phyloP scores from a whole-genome alignment of 30 jellyfish, hydroid and myxozoan genomes.

The Mastigias papua region DNA sequence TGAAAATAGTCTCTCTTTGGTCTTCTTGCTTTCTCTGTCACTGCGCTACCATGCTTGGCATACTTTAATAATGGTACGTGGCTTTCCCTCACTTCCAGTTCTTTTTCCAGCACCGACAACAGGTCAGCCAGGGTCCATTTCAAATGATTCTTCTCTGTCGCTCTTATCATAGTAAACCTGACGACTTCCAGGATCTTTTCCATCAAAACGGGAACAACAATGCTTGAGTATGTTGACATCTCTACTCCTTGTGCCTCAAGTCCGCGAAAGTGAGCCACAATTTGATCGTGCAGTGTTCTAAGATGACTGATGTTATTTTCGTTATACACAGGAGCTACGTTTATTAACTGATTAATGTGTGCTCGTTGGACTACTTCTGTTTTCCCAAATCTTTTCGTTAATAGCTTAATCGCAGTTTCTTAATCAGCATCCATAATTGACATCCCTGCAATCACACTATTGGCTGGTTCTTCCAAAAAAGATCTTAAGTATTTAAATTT shows the following conservation, averaged over 20 bases:
- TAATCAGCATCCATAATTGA: constrained; percentile 45
- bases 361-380: constrained; percentile 57
- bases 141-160: constrained; percentile 8
- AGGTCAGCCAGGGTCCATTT: constrained; percentile 26
- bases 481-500: constrained; percentile 18
- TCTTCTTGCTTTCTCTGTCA: not conserved
- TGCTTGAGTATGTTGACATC: constrained; percentile 18
- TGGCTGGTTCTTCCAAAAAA: constrained; percentile 51
- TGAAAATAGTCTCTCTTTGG: not conserved
- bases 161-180: constrained; percentile 25
- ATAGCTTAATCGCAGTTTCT: constrained; percentile 34
- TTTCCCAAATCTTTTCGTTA: constrained; percentile 52
- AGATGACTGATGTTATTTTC: constrained; percentile 36
- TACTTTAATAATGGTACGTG: constrained; percentile 23
- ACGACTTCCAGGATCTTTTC: constrained; percentile 50
- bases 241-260: constrained; percentile 62
- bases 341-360: constrained; percentile 45
- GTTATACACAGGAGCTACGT: constrained; percentile 42
- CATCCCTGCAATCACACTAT: constrained; percentile 59
- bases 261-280: constrained; percentile 65
- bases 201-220: constrained; percentile 53
- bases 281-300: constrained; percentile 58
- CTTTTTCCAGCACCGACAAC: constrained; percentile 29
- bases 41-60: not conserved
- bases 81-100: constrained; percentile 16